phyloP scores from a whole-genome alignment of 2,888 invertebrate species.

The Acleris sparsana region DNA sequence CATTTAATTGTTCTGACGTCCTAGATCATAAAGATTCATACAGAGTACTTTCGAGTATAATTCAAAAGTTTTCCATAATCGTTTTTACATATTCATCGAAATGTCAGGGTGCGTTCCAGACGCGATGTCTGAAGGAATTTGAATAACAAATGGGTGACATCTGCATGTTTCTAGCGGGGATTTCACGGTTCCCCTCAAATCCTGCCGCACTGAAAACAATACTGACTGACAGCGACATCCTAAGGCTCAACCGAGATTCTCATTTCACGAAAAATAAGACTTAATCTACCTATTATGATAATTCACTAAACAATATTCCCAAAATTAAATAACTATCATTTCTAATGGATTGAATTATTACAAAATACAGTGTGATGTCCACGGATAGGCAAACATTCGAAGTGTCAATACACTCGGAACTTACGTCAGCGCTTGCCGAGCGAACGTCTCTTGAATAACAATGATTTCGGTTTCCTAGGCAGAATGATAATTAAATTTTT shows the following conservation, averaged over 20 bases:
- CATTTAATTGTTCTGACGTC: slow-evolving; percentile 1
- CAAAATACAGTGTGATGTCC: slow-evolving; percentile 6
- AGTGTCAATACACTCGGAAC: slow-evolving; percentile 69
- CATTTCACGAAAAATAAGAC: slow-evolving; percentile 12
- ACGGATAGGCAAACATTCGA: slow-evolving; percentile 54
- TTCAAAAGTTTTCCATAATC: slow-evolving; percentile 77
- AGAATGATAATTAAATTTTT: slow-evolving; percentile 78
- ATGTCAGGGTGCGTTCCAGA: slow-evolving; percentile 77
- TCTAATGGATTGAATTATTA: slow-evolving; percentile 1
- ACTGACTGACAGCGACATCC: slow-evolving; percentile 49
- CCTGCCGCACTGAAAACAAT: slow-evolving; percentile 58
- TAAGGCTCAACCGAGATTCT: slow-evolving; percentile 39
- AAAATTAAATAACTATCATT: no score
- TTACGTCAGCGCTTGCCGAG: slow-evolving; percentile 74
- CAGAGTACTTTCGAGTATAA: slow-evolving; percentile 49
- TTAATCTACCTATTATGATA: slow-evolving; percentile 7
- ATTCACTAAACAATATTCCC: background rate
- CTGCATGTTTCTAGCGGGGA: slow-evolving; percentile 62
- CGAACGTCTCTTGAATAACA: slow-evolving; percentile 76
- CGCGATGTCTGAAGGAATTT: slow-evolving; percentile 73
- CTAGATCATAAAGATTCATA: slow-evolving; percentile 37
- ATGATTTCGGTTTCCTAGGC: slow-evolving; percentile 64
- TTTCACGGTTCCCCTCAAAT: slow-evolving; percentile 53
- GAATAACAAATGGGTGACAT: slow-evolving; percentile 81
- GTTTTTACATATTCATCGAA: slow-evolving; percentile 80